Evolutionary conservation across 2,113 vertebrate genomes (phyloP).

Genomic region (Serinus canaria): DNA sequence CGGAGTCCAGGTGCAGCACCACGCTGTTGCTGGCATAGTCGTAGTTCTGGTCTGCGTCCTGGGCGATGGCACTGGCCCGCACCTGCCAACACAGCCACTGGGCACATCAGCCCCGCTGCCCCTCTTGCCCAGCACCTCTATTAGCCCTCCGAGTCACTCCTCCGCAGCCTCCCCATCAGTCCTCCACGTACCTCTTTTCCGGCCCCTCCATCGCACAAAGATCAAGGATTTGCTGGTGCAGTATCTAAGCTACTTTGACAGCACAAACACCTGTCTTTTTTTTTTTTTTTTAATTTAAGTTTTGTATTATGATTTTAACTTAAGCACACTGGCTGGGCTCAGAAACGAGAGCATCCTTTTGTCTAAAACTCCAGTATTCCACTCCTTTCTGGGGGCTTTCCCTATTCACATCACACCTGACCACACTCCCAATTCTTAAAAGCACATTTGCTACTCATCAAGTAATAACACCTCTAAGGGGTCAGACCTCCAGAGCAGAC

Average conservation of each 20-base stretch:
- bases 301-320: not conserved
- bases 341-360: not conserved
- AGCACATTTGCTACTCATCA: not conserved
- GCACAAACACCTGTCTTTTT: not conserved
- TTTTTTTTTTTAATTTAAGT: not conserved
- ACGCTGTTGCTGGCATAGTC: slow-evolving; percentile 96
- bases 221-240: not conserved
- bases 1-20: slow-evolving; percentile 90
- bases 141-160: not conserved
- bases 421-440: not conserved
- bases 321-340: not conserved
- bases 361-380: not conserved
- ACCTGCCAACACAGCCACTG: slow-evolving; percentile 72
- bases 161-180: not conserved
- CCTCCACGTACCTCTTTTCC: too few species aligned
- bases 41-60: slow-evolving; percentile 94
- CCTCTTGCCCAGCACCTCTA: not conserved
- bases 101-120: not conserved
- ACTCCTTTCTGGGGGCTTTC: not conserved
- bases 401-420: not conserved
- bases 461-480: not conserved
- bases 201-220: too few species aligned
- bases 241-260: not conserved
- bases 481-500: not conserved
- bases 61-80: slow-evolving; percentile 91